Evolutionary conservation across 2,888 invertebrate genomes (phyloP).

Genomic region (Odontothrips loti): DNA sequence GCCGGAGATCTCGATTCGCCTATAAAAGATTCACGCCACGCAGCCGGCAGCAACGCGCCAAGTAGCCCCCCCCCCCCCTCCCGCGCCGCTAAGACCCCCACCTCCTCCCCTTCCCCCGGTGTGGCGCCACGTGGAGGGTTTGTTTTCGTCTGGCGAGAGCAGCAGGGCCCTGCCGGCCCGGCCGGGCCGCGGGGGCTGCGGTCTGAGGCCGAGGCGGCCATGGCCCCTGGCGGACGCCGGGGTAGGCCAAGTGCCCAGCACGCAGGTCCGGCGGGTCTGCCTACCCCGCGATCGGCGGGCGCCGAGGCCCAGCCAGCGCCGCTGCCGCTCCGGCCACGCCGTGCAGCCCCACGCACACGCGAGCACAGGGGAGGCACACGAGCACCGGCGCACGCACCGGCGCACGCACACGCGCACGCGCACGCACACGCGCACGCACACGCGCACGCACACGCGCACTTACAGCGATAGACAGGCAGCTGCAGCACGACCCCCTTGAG

Average conservation of each 20-base stretch:
- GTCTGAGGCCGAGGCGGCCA: background rate
- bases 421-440: too few relatives aligned
- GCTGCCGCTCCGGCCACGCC: background rate
- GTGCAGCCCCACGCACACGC: background rate
- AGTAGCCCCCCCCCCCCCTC: background rate
- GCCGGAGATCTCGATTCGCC: slow-evolving; percentile 5
- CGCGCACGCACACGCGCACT: too few relatives aligned
- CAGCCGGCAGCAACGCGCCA: background rate
- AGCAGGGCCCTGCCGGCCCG: background rate
- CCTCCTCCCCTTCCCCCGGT: background rate
- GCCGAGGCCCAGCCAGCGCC: background rate
- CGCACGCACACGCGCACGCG: too few relatives aligned
- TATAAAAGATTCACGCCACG: slow-evolving; percentile 6
- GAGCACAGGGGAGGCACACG: background rate
- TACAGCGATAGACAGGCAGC: too few relatives aligned
- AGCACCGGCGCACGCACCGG: background rate
- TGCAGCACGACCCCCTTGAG: too few relatives aligned
- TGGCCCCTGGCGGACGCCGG: background rate
- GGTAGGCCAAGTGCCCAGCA: background rate
- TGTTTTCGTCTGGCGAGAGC: background rate
- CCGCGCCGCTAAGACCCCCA: background rate
- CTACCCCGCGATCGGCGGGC: slow-evolving; percentile 2
- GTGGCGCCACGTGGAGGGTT: slow-evolving; percentile 4
- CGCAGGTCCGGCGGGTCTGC: background rate
- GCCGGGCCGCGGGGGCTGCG: background rate